Conservation (phyloP, 1,140 invertebrate genomes). For the Polyergus mexicanus region DNA sequence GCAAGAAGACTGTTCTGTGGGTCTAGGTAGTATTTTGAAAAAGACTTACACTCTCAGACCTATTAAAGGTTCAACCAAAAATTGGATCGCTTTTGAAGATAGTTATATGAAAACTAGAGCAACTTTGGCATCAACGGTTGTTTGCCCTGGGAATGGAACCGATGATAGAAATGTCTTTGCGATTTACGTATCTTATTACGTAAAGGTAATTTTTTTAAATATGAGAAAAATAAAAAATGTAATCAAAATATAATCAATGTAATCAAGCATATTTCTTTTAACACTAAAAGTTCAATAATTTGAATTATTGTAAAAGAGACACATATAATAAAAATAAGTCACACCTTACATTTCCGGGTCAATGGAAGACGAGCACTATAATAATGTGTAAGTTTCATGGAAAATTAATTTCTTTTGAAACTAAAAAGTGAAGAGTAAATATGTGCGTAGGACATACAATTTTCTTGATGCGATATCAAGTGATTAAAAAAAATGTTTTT, state of each 20-base stretch:
- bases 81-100: constrained; percentile 94
- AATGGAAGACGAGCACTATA: too few relatives aligned
- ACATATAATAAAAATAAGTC: too few relatives aligned
- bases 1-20: constrained; percentile 89
- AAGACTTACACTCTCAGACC: constrained; percentile 90
- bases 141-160: constrained; percentile 87
- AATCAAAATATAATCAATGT: constrained; percentile 3
- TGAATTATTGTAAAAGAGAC: constrained; percentile 13
- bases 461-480: too few relatives aligned
- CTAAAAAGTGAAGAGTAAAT: background rate
- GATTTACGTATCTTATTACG: constrained; percentile 96
- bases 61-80: constrained; percentile 92
- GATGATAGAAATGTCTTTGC: constrained; percentile 95
- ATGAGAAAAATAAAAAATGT: background rate
- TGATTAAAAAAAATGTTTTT: too few relatives aligned
- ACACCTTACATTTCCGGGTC: too few relatives aligned
- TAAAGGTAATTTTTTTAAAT: constrained; percentile 88
- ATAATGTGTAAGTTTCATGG: too few relatives aligned
- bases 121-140: constrained; percentile 90
- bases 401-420: background rate
- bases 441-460: too few relatives aligned
- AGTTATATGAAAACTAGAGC: constrained; percentile 90
- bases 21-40: constrained; percentile 88
- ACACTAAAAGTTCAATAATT: background rate
- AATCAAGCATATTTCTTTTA: background rate